Evolutionary conservation across 2,888 invertebrate genomes (phyloP).

Genomic region (Chesias legatella): DNA sequence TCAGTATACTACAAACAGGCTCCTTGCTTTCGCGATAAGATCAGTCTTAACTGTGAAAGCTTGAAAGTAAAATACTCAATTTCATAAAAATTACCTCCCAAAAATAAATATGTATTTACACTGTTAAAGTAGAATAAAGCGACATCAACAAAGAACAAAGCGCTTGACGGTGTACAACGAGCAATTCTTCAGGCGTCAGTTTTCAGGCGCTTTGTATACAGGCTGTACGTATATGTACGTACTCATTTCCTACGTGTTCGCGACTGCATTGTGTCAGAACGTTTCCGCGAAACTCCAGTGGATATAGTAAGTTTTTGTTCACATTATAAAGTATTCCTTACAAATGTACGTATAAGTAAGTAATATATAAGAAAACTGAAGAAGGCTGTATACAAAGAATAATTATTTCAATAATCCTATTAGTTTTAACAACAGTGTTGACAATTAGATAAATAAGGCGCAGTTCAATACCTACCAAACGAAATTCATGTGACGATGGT

Average conservation of each 20-base stretch:
- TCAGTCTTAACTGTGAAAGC: too few relatives aligned
- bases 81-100: neutral
- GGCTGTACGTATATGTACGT: constrained; percentile 7
- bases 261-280: constrained; percentile 4
- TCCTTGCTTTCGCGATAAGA: too few relatives aligned
- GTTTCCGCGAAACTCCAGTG: neutral
- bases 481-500: too few relatives aligned
- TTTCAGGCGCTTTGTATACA: constrained; percentile 42
- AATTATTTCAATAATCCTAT: too few relatives aligned
- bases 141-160: constrained; percentile 33
- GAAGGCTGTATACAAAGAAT: too few relatives aligned
- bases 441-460: too few relatives aligned
- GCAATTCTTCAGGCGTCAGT: constrained; percentile 43
- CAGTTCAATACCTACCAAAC: too few relatives aligned
- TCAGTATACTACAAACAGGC: too few relatives aligned
- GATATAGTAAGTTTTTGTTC: neutral
- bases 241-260: constrained; percentile 6
- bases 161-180: constrained; percentile 25
- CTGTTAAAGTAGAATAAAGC: constrained; percentile 5
- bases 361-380: too few relatives aligned
- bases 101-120: constrained; percentile 1
- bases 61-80: neutral
- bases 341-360: too few relatives aligned
- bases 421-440: too few relatives aligned
- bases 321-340: too few relatives aligned